phyloP scores from a whole-genome alignment of 2,797 vertebrate species.

The Merluccius polli region DNA sequence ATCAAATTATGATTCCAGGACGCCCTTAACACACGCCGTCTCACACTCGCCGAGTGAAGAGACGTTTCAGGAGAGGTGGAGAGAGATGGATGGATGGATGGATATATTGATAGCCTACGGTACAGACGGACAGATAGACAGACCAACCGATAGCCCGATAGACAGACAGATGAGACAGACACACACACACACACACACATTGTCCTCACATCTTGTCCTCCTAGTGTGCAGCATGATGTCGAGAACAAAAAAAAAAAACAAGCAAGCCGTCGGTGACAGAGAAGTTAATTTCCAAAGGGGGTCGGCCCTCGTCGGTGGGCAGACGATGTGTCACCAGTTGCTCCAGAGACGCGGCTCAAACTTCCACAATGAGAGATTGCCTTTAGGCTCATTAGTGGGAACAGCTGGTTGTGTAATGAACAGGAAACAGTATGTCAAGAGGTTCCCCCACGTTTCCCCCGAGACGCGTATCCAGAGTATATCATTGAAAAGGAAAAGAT shows the following conservation, averaged over 20 bases:
- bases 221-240: background rate
- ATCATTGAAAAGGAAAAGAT: slow-evolving; percentile 63
- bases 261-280: slow-evolving; percentile 23
- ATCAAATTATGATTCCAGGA: background rate
- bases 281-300: slow-evolving; percentile 38
- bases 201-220: background rate
- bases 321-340: slow-evolving; percentile 63
- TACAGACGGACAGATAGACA: background rate
- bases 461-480: slow-evolving; percentile 66
- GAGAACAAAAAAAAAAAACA: background rate
- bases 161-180: background rate
- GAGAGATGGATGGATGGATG: background rate
- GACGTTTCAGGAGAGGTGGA: background rate
- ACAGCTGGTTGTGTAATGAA: slow-evolving; percentile 84
- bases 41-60: background rate
- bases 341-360: slow-evolving; percentile 55
- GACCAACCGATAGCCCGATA: background rate
- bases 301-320: slow-evolving; percentile 43
- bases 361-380: slow-evolving; percentile 69
- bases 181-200: background rate
- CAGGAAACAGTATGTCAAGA: slow-evolving; percentile 78
- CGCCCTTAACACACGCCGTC: background rate
- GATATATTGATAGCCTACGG: background rate
- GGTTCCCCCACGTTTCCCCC: slow-evolving; percentile 69
- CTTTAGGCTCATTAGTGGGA: slow-evolving; percentile 79